phyloP scores from a whole-genome alignment of 2,888 invertebrate species.

The Adelognathus sp. region DNA sequence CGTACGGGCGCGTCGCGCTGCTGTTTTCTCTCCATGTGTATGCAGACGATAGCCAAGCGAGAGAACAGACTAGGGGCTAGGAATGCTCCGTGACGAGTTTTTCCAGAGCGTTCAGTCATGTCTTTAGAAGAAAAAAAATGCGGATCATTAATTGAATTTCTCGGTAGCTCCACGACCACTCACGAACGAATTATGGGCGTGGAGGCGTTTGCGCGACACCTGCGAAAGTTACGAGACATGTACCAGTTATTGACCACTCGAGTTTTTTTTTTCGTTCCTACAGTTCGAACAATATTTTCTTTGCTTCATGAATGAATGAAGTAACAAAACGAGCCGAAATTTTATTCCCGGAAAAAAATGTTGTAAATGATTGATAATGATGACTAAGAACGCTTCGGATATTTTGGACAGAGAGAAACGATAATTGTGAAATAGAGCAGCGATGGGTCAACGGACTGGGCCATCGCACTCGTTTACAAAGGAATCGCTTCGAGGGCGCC shows the following conservation, averaged over 20 bases:
- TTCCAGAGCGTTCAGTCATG: conserved; percentile 6
- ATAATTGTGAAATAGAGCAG: background rate
- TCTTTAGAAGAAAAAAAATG: conserved; percentile 34
- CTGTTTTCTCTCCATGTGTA: conserved; percentile 26
- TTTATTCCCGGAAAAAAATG: background rate
- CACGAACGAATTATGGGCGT: background rate
- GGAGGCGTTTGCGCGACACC: background rate
- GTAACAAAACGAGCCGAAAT: background rate
- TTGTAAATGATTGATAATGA: background rate
- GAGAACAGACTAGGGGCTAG: background rate
- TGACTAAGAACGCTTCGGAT: background rate
- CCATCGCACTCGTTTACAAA: background rate
- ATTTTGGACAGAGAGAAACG: background rate
- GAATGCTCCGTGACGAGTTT: background rate
- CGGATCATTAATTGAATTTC: conserved; percentile 46
- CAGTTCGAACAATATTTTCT: background rate
- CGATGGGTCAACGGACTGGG: background rate
- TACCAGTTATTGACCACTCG: background rate
- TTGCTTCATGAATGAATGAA: background rate
- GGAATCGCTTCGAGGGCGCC: background rate
- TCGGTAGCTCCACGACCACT: background rate
- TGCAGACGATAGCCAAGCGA: conserved; percentile 15
- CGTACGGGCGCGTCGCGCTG: conserved; percentile 19
- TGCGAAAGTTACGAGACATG: background rate
- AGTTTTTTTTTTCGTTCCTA: background rate